Evolutionary conservation across 2,113 vertebrate genomes (phyloP).

Genomic region (Bothrops jararaca): DNA sequence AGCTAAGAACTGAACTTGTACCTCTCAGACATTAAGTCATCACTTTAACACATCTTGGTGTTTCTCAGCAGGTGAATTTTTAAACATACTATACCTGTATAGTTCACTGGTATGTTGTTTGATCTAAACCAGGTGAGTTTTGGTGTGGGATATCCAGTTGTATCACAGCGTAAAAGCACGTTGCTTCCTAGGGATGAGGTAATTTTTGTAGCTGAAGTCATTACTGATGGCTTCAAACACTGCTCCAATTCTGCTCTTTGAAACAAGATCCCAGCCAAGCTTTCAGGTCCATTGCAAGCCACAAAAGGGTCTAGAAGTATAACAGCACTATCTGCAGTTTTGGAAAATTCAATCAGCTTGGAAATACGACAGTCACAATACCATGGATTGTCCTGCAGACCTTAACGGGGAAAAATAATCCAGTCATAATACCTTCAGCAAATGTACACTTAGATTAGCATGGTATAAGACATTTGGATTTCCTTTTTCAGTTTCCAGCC

Average conservation of each 20-base stretch:
- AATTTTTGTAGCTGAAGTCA: constrained; percentile 93
- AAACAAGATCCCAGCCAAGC: constrained; percentile 82
- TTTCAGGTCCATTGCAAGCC: constrained; percentile 84
- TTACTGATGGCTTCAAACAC: constrained; percentile 88
- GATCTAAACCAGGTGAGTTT: constrained; percentile 81
- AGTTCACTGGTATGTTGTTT: constrained; percentile 75
- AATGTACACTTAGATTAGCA: not conserved
- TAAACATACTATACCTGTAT: constrained; percentile 78
- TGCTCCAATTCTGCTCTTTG: constrained; percentile 87
- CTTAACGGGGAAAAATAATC: constrained; percentile 58
- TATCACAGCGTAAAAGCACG: constrained; percentile 88
- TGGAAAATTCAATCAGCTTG: constrained; percentile 88
- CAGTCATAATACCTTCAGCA: not conserved
- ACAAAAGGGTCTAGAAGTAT: constrained; percentile 85
- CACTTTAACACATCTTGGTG: not conserved
- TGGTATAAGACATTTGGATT: not conserved
- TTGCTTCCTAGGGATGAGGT: constrained; percentile 88
- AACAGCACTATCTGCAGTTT: constrained; percentile 71
- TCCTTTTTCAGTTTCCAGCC: not conserved
- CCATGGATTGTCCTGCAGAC: constrained; percentile 96
- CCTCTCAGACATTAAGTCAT: not conserved
- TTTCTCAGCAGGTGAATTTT: not conserved
- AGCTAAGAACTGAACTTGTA: not conserved
- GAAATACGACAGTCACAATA: constrained; percentile 94
- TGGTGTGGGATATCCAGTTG: constrained; percentile 88